A percentile compares a stretch with the other conserved stretches of the same genome.
Evolutionary conservation across 2,113 vertebrate species (phyloP).

Genomic region (Emydocephalus ijimae): DNA sequence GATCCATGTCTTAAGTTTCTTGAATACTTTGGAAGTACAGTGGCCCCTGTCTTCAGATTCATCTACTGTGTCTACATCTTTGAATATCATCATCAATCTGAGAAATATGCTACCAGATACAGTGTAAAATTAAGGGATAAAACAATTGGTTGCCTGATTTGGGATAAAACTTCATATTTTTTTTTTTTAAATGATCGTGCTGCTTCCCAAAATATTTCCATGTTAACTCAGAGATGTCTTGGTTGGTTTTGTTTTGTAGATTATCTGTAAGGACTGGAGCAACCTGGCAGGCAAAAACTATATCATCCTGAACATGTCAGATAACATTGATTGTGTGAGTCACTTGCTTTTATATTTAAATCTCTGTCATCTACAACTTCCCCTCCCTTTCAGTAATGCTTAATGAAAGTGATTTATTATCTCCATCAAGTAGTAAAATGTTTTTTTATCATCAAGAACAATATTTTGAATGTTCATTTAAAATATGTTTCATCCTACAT

Average conservation of each 20-base stretch:
- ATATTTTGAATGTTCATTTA: not conserved
- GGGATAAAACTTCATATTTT: not conserved
- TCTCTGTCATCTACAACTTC: not conserved
- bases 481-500: not conserved
- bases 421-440: not conserved
- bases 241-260: constrained; percentile 68
- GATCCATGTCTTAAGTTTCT: not conserved
- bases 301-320: constrained; percentile 88
- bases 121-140: not conserved
- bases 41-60: not conserved
- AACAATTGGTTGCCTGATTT: not conserved
- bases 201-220: not conserved
- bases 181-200: not conserved
- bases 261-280: constrained; percentile 92
- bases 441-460: not conserved
- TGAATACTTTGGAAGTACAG: not conserved
- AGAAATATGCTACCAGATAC: not conserved
- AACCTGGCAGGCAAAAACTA: constrained; percentile 85
- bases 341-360: not conserved
- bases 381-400: not conserved
- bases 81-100: not conserved
- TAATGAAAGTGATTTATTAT: not conserved
- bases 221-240: constrained; percentile 27
- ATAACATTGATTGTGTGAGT: constrained; percentile 95
- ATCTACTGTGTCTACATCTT: not conserved